Percentiles rank a stretch among this genome's conserved stretches.
Conservation (phyloP, 2,888 invertebrate species). For the Pandemis corylana region DNA sequence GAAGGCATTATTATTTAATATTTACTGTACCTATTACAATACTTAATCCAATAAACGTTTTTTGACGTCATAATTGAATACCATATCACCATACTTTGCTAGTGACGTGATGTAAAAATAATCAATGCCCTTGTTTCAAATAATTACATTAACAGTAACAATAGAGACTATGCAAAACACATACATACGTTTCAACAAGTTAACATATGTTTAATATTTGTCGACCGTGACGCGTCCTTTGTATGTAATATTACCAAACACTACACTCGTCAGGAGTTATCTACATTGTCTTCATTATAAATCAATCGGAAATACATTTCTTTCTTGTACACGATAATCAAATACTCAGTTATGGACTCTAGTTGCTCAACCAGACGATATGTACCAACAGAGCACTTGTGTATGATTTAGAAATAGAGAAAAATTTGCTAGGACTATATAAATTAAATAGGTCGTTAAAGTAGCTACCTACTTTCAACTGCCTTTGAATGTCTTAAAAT, state of each 20-base stretch:
- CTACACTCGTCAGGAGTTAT: background rate
- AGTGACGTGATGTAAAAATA: conserved; percentile 20
- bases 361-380: background rate
- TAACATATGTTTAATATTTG: conserved; percentile 27
- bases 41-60: background rate
- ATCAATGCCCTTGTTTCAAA: conserved; percentile 26
- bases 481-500: too few relatives aligned
- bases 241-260: conserved; percentile 9
- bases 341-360: background rate
- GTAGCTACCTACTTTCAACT: too few relatives aligned
- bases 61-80: background rate
- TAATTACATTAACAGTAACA: conserved; percentile 24
- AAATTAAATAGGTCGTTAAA: too few relatives aligned
- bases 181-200: conserved; percentile 13
- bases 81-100: background rate
- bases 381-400: too few relatives aligned
- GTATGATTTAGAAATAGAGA: too few relatives aligned
- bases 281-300: conserved; percentile 5
- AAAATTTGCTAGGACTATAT: too few relatives aligned
- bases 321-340: background rate
- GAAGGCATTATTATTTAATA: background rate
- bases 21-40: background rate
- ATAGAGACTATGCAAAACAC: conserved; percentile 8
- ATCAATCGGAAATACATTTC: background rate
- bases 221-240: conserved; percentile 18